phyloP scores from a whole-genome alignment of 53 echinoderm and acorn worm genomes.

The Apostichopus leukothele region DNA sequence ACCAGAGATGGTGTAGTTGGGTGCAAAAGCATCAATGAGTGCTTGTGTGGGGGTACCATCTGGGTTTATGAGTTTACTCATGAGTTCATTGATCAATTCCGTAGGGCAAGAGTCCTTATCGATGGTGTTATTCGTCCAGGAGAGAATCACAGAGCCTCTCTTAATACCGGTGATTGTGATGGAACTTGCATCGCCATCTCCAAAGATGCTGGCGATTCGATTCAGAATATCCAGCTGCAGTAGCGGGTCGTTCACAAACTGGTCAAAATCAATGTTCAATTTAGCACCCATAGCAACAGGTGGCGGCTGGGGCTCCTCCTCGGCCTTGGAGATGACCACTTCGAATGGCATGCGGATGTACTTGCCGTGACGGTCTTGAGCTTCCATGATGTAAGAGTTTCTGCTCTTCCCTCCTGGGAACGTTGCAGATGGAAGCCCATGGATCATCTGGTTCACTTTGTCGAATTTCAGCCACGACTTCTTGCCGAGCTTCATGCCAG shows the following conservation, averaged over 20 bases:
- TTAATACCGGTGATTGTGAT: slow-evolving; percentile 83
- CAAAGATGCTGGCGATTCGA: slow-evolving; percentile 82
- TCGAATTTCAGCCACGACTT: slow-evolving; percentile 88
- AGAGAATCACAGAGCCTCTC: slow-evolving; percentile 85
- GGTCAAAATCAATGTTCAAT: slow-evolving; percentile 86
- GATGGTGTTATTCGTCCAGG: slow-evolving; percentile 96
- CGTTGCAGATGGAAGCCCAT: slow-evolving; percentile 49
- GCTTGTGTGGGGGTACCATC: slow-evolving; percentile 87
- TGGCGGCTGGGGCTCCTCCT: slow-evolving; percentile 57
- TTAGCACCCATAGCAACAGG: slow-evolving; percentile 88
- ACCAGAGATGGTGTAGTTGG: slow-evolving; percentile 80
- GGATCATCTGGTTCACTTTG: slow-evolving; percentile 70
- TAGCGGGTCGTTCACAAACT: slow-evolving; percentile 74
- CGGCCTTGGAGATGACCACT: slow-evolving; percentile 67
- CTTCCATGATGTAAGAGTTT: slow-evolving; percentile 56
- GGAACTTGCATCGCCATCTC: slow-evolving; percentile 82
- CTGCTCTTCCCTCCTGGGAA: slow-evolving; percentile 55
- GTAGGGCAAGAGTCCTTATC: slow-evolving; percentile 74
- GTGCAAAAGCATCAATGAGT: slow-evolving; percentile 80
- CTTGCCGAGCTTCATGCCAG: slow-evolving; percentile 49
- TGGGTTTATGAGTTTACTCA: slow-evolving; percentile 72
- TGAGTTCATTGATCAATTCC: slow-evolving; percentile 75
- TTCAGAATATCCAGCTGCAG: slow-evolving; percentile 84
- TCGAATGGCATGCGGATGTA: slow-evolving; percentile 60
- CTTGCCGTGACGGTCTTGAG: slow-evolving; percentile 74